These are phyloP conservation scores for Atethmia centrago DNA, from an alignment of 2,888 invertebrate species.

Conservation along the genomic window DNA sequence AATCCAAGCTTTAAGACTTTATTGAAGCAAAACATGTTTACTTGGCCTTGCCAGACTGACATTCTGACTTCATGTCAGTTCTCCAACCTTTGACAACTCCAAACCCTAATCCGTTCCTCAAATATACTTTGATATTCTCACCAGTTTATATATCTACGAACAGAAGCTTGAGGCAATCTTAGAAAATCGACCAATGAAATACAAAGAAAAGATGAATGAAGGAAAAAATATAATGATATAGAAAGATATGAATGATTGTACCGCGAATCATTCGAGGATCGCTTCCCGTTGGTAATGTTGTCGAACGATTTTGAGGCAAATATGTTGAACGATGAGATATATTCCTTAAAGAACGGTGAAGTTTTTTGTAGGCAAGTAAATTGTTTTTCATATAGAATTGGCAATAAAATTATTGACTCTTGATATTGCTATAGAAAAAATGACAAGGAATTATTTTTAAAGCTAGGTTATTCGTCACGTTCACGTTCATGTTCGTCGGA, in stretches of 20 bases:
- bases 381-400: neutral
- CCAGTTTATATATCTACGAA: conserved; percentile 36
- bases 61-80: too few species aligned
- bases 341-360: neutral
- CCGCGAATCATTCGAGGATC: conserved; percentile 42
- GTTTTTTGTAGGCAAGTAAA: neutral
- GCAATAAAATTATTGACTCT: neutral
- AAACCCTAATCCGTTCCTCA: neutral
- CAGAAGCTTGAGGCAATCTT: conserved; percentile 35
- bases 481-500: too few species aligned
- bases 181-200: conserved; percentile 34
- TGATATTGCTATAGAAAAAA: neutral
- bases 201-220: conserved; percentile 48
- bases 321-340: conserved; percentile 4
- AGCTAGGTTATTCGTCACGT: neutral
- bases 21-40: neutral
- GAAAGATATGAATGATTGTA: conserved; percentile 39
- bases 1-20: neutral
- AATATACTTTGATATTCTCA: conserved; percentile 20
- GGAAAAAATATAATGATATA: conserved; percentile 32
- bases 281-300: conserved; percentile 35
- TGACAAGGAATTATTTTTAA: neutral
- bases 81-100: too few species aligned
- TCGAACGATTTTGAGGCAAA: conserved; percentile 27
- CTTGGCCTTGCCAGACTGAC: too few species aligned